phyloP scores from a whole-genome alignment of 1,140 invertebrate genomes.

The Bombus terrestris region DNA sequence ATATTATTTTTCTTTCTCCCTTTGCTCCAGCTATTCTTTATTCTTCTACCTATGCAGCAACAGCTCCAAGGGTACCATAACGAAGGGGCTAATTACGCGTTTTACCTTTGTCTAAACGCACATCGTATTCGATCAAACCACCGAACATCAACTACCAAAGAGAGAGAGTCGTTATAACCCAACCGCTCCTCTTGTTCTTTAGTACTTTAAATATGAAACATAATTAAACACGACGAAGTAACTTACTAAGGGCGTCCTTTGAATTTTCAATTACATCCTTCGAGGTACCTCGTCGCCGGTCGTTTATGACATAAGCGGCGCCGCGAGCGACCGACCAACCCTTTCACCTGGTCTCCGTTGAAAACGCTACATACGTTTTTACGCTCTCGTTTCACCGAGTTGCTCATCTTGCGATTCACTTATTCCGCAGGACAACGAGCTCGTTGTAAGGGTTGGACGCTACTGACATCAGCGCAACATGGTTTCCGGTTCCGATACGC shows the following conservation, averaged over 20 bases:
- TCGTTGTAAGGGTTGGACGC: too few relatives aligned
- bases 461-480: background rate
- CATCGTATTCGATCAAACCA: background rate
- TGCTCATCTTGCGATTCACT: background rate
- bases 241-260: background rate
- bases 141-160: background rate
- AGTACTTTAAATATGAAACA: slow-evolving; percentile 1
- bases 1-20: background rate
- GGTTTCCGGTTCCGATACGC: slow-evolving; percentile 53
- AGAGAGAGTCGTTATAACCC: background rate
- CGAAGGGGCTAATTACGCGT: background rate
- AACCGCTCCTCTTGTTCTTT: background rate
- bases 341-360: background rate
- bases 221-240: slow-evolving; percentile 1
- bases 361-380: slow-evolving; percentile 8
- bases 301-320: slow-evolving; percentile 10
- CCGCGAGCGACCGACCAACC: background rate
- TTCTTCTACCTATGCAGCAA: background rate
- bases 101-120: background rate
- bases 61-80: background rate
- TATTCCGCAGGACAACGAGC: background rate
- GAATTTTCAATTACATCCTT: slow-evolving; percentile 25
- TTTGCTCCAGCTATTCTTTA: background rate
- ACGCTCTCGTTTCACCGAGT: slow-evolving; percentile 18
- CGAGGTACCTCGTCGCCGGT: background rate